These are phyloP conservation scores for Drosophila algonquin DNA, from an alignment of 2,888 invertebrate genomes.

Conservation along the genomic window DNA sequence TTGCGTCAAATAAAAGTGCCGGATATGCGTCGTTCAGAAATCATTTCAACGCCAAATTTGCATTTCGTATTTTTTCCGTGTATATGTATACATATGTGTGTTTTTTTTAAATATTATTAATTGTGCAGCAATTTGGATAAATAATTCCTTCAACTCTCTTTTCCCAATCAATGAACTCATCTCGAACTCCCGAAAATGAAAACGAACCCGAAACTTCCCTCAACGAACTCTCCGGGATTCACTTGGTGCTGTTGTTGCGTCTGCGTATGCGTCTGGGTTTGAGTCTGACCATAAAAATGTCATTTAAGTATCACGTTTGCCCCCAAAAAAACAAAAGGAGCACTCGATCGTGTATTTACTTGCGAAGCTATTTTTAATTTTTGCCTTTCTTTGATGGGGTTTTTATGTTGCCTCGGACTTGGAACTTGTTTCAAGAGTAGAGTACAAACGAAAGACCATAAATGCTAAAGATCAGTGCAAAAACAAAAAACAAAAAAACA, in stretches of 20 bases:
- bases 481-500: conserved; percentile 3
- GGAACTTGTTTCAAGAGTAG: conserved; percentile 45
- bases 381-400: conserved; percentile 34
- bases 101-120: too few relatives aligned
- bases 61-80: conserved; percentile 8
- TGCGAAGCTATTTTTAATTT: conserved; percentile 35
- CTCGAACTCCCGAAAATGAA: too few relatives aligned
- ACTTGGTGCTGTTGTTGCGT: conserved; percentile 32
- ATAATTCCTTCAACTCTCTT: conserved; percentile 6
- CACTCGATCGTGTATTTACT: conserved; percentile 46
- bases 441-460: conserved; percentile 57
- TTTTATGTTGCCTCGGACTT: conserved; percentile 30
- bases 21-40: conserved; percentile 54
- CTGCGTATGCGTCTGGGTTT: not conserved
- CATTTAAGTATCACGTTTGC: conserved; percentile 71
- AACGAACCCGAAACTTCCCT: conserved; percentile 9
- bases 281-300: conserved; percentile 51
- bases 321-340: conserved; percentile 48
- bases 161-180: conserved; percentile 46
- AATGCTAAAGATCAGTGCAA: conserved; percentile 51
- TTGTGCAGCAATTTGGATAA: not conserved
- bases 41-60: conserved; percentile 14
- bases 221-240: conserved; percentile 44
- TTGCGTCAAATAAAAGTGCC: conserved; percentile 59
- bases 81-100: not conserved